Evolutionary conservation across 2,113 vertebrate genomes (phyloP).

Genomic region (Fukomys damarensis): DNA sequence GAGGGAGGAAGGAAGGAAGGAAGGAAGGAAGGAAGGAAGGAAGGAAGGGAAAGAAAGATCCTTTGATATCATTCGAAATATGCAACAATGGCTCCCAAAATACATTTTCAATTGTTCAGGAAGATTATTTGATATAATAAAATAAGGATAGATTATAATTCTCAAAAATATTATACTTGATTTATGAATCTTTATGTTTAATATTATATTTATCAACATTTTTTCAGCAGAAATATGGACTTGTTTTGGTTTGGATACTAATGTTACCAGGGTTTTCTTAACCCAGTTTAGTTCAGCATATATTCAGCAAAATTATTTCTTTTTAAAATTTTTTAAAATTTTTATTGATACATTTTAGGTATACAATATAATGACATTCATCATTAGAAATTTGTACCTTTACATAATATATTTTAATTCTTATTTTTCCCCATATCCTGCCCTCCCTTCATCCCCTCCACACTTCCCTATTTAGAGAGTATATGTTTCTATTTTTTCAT

Average conservation of each 20-base stretch:
- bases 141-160: conserved; percentile 10
- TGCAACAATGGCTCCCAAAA: background rate
- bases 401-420: too few relatives aligned
- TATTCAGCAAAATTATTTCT: background rate
- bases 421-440: too few relatives aligned
- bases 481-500: too few relatives aligned
- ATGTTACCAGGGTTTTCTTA: background rate
- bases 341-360: too few relatives aligned
- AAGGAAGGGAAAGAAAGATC: conserved; percentile 72
- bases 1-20: too few relatives aligned
- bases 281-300: background rate
- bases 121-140: conserved; percentile 4
- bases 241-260: background rate
- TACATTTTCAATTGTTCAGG: background rate
- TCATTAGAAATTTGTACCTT: too few relatives aligned
- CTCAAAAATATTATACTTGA: background rate
- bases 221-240: background rate
- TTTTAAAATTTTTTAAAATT: too few relatives aligned
- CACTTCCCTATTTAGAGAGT: too few relatives aligned
- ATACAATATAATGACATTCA: too few relatives aligned
- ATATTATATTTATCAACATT: background rate
- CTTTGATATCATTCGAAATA: background rate
- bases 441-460: too few relatives aligned
- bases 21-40: too few relatives aligned
- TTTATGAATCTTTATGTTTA: background rate